phyloP scores from a whole-genome alignment of 2,113 vertebrate genomes.

The Alethe castanea region DNA sequence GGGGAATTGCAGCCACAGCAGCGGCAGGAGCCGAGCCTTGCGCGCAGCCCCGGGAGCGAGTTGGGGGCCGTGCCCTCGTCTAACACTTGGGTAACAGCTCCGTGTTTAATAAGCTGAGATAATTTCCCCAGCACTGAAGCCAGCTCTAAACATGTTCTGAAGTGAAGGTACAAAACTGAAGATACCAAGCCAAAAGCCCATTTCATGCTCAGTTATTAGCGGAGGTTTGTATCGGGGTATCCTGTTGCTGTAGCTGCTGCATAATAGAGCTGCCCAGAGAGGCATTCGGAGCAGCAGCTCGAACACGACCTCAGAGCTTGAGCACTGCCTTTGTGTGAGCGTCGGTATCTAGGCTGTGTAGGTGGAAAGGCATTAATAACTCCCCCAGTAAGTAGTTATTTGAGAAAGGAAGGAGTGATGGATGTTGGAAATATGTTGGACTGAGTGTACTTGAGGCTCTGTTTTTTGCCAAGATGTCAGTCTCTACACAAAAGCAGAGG shows the following conservation, averaged over 20 bases:
- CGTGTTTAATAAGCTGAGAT: constrained; percentile 19
- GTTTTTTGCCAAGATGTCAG: not conserved
- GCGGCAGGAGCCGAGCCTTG: not conserved
- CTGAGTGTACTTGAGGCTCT: not conserved
- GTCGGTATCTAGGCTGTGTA: not conserved
- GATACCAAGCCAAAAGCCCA: constrained; percentile 7
- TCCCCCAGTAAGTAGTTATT: not conserved
- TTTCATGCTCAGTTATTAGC: not conserved
- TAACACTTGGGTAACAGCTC: constrained; percentile 5
- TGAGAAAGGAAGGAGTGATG: not conserved
- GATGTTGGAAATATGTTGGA: not conserved
- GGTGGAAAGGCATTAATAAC: constrained; percentile 18
- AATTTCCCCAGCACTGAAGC: not conserved
- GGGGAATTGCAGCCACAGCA: constrained; percentile 6
- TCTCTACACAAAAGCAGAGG: not conserved
- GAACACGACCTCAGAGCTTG: not conserved
- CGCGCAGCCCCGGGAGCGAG: not conserved
- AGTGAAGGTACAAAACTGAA: not conserved
- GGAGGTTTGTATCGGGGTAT: not conserved
- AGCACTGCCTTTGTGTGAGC: constrained; percentile 11
- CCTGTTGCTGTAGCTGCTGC: constrained; percentile 7
- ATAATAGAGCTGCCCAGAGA: constrained; percentile 30
- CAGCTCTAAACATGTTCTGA: not conserved
- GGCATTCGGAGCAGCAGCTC: not conserved
- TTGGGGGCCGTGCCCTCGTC: not conserved